phyloP scores from a whole-genome alignment of 2,888 invertebrate genomes.

The Drosophila limbata region DNA sequence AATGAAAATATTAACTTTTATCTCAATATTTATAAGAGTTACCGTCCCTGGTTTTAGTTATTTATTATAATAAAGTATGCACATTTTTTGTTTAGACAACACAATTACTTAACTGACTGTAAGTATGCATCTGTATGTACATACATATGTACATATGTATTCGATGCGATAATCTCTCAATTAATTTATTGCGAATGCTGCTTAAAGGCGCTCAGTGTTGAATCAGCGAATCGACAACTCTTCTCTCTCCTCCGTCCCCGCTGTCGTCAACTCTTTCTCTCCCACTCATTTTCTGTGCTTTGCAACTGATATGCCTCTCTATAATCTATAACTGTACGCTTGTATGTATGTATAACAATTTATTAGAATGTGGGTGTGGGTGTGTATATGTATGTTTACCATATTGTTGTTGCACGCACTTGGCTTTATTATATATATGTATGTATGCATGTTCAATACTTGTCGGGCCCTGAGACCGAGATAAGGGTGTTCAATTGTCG shows the following conservation, averaged over 20 bases:
- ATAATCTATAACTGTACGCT: constrained; percentile 35
- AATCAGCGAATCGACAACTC: background rate
- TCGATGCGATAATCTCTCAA: constrained; percentile 9
- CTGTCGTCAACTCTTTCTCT: background rate
- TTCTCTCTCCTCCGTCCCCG: background rate
- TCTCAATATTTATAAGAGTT: too few species aligned
- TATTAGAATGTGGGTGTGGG: background rate
- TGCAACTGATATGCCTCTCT: constrained; percentile 43
- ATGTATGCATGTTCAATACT: constrained; percentile 17
- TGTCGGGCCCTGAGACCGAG: constrained; percentile 9
- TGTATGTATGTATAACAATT: constrained; percentile 9
- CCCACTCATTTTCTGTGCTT: constrained; percentile 27
- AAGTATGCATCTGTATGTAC: background rate
- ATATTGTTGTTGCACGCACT: constrained; percentile 6
- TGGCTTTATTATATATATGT: background rate
- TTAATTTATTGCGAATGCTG: constrained; percentile 2
- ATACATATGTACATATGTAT: background rate
- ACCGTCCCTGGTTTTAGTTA: background rate
- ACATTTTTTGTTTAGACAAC: background rate
- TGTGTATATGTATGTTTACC: constrained; percentile 10
- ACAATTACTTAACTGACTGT: background rate
- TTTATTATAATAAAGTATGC: background rate
- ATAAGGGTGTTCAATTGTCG: constrained; percentile 30
- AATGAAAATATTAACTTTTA: too few species aligned
- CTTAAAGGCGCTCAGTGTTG: constrained; percentile 7